These are phyloP conservation scores for Lathronympha strigana DNA, from an alignment of 2,888 invertebrate species.

Conservation along the genomic window DNA sequence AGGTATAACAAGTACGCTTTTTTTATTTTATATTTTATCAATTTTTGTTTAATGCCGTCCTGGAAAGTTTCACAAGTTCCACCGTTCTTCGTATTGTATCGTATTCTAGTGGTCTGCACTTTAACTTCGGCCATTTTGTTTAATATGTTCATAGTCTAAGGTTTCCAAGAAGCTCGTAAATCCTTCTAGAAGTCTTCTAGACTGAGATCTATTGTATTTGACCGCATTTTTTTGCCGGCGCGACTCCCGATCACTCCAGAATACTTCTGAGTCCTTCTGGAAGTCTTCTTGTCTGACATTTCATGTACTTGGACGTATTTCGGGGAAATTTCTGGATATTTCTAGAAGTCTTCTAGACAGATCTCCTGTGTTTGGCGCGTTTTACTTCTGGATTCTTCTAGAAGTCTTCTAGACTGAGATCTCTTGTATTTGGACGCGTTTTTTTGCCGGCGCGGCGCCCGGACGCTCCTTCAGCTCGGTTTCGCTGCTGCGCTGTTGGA, in stretches of 20 bases:
- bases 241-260: neutral
- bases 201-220: neutral
- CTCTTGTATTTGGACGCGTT: constrained; percentile 92
- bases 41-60: no score
- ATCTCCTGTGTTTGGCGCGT: constrained; percentile 92
- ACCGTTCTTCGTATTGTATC: no score
- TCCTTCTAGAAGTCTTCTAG: neutral
- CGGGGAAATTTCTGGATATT: neutral
- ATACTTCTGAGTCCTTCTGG: constrained; percentile 42
- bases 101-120: no score
- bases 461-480: constrained; percentile 75
- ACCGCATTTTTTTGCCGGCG: neutral
- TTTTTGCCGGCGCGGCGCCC: constrained; percentile 85
- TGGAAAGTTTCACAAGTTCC: no score
- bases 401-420: constrained; percentile 88
- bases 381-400: constrained; percentile 66
- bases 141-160: no score
- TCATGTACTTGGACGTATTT: constrained; percentile 89
- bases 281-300: constrained; percentile 88
- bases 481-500: constrained; percentile 83
- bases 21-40: no score
- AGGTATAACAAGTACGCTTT: no score
- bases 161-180: no score
- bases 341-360: constrained; percentile 85
- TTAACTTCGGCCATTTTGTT: no score